Percentiles rank a stretch among this genome's conserved stretches.
Evolutionary conservation across 2,888 invertebrate species (phyloP).

Genomic region (Protonemura montana): DNA sequence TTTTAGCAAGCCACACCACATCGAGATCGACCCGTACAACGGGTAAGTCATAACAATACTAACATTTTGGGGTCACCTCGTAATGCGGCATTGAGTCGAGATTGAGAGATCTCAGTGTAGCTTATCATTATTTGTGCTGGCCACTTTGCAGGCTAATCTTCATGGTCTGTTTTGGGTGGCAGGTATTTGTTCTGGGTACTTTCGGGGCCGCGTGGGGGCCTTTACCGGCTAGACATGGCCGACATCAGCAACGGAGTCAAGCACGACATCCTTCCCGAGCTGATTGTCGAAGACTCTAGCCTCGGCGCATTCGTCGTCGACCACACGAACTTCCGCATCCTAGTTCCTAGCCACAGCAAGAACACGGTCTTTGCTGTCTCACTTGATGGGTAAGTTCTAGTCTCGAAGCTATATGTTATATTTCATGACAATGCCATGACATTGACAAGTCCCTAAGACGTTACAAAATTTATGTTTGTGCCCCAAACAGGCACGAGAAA

Average conservation of each 20-base stretch:
- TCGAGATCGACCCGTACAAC: conserved; percentile 92
- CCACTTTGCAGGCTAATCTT: too few species aligned
- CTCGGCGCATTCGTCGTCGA: conserved; percentile 86
- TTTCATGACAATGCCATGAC: too few species aligned
- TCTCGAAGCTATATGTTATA: too few species aligned
- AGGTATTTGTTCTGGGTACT: conserved; percentile 84
- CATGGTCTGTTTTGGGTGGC: conserved; percentile 32
- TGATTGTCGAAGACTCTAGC: conserved; percentile 70
- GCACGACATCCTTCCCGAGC: conserved; percentile 71
- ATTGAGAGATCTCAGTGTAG: too few species aligned
- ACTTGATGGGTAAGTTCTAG: conserved; percentile 79
- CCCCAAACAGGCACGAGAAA: conserved; percentile 67
- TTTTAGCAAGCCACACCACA: conserved; percentile 74
- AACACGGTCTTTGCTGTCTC: conserved; percentile 84
- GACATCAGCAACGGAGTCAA: conserved; percentile 78
- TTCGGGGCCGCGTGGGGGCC: conserved; percentile 66
- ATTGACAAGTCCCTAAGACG: conserved; percentile 18
- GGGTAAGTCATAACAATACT: conserved; percentile 65
- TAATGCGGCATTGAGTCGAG: too few species aligned
- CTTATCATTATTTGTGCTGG: too few species aligned
- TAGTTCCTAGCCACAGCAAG: conserved; percentile 75
- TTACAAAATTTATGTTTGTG: conserved; percentile 3
- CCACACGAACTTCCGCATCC: conserved; percentile 79
- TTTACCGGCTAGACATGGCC: conserved; percentile 79
- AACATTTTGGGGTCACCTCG: neutral